These are phyloP conservation scores for Acleris laterana DNA, from an alignment of 2,888 invertebrate species.

Conservation along the genomic window DNA sequence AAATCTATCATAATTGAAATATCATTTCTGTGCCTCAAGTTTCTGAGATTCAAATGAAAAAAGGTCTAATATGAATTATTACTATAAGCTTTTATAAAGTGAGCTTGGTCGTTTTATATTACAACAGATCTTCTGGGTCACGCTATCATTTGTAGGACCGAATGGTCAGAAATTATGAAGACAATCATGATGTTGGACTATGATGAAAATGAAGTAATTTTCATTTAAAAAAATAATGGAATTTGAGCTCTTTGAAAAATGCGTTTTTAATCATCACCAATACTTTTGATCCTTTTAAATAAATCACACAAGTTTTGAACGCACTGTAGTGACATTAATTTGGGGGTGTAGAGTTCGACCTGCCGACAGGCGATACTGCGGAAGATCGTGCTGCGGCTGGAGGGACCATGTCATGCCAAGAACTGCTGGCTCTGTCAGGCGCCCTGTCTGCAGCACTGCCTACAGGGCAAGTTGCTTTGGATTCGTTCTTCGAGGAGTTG, in stretches of 20 bases:
- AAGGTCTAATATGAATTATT: too few relatives aligned
- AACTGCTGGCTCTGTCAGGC: constrained; percentile 95
- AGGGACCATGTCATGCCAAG: constrained; percentile 93
- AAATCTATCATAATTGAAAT: too few relatives aligned
- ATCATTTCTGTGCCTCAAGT: too few relatives aligned
- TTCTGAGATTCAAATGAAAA: too few relatives aligned
- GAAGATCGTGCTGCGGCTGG: constrained; percentile 77
- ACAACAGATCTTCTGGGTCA: too few relatives aligned
- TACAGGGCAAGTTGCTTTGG: constrained; percentile 92
- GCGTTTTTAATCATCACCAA: constrained; percentile 10
- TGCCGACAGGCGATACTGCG: constrained; percentile 75
- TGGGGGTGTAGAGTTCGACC: constrained; percentile 75
- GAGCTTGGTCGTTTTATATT: too few relatives aligned
- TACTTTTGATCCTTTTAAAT: constrained; percentile 38
- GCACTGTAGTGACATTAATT: constrained; percentile 56
- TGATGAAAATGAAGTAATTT: too few relatives aligned
- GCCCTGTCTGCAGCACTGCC: constrained; percentile 96
- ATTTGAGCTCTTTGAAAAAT: not conserved
- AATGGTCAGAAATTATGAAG: too few relatives aligned
- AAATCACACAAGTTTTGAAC: constrained; percentile 40
- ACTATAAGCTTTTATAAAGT: too few relatives aligned
- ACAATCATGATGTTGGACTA: too few relatives aligned
- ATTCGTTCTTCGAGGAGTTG: constrained; percentile 92
- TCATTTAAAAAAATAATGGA: too few relatives aligned
- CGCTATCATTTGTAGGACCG: too few relatives aligned